Evolutionary conservation across 2,888 invertebrate genomes (phyloP).

Genomic region (Eristalis tenax): DNA sequence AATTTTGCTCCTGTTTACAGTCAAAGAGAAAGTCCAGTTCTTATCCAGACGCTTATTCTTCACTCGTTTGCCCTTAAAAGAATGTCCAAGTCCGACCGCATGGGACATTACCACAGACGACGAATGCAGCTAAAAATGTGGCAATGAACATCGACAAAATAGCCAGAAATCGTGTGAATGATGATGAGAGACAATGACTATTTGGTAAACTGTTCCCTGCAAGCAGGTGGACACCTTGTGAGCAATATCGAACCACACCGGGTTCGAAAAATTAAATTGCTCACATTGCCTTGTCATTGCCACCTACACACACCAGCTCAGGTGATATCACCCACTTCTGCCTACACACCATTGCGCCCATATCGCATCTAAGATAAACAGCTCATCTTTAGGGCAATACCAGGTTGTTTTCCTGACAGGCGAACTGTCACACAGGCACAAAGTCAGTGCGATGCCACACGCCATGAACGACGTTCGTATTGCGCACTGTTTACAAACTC

Average conservation of each 20-base stretch:
- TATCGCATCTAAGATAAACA: neutral
- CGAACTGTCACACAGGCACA: slow-evolving; percentile 12
- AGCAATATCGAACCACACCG: neutral
- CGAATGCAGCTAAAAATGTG: no score
- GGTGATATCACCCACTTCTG: neutral
- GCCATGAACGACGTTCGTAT: neutral
- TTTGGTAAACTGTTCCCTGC: neutral
- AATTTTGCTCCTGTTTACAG: no score
- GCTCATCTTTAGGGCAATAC: neutral
- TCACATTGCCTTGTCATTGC: neutral
- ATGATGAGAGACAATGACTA: neutral
- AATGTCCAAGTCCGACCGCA: no score
- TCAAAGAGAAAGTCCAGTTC: no score
- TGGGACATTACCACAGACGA: no score
- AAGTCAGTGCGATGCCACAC: slow-evolving; percentile 1
- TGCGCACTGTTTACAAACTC: slow-evolving; percentile 23
- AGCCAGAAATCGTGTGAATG: no score
- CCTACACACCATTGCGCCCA: neutral
- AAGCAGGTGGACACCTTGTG: neutral
- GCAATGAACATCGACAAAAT: no score
- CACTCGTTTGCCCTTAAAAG: no score
- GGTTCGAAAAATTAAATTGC: neutral
- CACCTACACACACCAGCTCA: neutral
- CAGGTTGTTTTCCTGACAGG: slow-evolving; percentile 11
- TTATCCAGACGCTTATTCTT: no score